phyloP scores from a whole-genome alignment of 2,113 vertebrate genomes.

The Phylloscopus trochilus region DNA sequence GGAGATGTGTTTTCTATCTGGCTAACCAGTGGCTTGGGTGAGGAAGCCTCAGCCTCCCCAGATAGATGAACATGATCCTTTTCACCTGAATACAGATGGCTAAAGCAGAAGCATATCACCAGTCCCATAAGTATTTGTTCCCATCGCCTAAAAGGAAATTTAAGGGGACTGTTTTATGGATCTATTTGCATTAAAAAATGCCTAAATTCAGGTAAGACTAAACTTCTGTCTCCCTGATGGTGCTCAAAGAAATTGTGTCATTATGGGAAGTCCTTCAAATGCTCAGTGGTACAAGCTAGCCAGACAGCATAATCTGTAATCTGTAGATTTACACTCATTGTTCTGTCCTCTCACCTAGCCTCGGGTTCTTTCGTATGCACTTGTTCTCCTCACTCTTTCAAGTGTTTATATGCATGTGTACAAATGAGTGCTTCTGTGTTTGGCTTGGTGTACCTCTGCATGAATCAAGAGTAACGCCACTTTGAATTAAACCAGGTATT shows the following conservation, averaged over 20 bases:
- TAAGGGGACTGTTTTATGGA: background rate
- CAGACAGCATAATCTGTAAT: background rate
- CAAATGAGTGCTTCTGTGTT: background rate
- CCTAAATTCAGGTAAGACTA: background rate
- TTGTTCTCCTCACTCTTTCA: background rate
- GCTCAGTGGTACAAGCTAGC: background rate
- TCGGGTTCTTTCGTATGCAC: background rate
- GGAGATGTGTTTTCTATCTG: background rate
- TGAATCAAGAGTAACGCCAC: background rate
- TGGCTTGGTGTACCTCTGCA: background rate
- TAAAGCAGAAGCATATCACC: background rate
- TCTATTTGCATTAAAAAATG: background rate
- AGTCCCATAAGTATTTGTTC: background rate
- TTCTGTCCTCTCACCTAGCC: background rate
- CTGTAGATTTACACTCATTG: background rate
- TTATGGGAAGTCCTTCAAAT: background rate
- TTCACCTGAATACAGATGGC: background rate
- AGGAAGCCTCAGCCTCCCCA: background rate
- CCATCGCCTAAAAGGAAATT: background rate
- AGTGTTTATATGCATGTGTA: background rate
- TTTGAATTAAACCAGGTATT: slow-evolving; percentile 46
- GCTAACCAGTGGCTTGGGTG: background rate
- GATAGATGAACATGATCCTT: background rate
- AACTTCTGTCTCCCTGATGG: background rate
- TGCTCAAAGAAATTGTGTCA: background rate